Percentiles rank a stretch among this genome's conserved stretches.
These are phyloP conservation scores for Leucoraja erinaceus DNA, from an alignment of 2,113 vertebrate species.

Conservation along the genomic window DNA sequence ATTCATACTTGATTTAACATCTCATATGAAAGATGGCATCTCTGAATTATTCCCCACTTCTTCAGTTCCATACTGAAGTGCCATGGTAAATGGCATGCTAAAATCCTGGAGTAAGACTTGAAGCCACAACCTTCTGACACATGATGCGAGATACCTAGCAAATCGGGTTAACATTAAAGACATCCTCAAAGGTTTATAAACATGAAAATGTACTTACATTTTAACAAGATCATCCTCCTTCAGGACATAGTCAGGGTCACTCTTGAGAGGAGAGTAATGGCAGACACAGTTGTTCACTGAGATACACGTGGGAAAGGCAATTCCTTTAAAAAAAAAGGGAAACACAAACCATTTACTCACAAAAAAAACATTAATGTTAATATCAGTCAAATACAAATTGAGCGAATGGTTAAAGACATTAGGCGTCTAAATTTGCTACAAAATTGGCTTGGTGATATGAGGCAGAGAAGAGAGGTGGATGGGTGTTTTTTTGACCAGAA, in stretches of 20 bases:
- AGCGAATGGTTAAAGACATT: background rate
- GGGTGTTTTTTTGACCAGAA: too few species aligned
- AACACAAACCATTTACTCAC: background rate
- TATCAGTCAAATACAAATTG: background rate
- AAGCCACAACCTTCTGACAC: background rate
- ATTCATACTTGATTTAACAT: background rate
- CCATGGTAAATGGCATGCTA: background rate
- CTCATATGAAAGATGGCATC: background rate
- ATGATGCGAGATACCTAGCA: background rate
- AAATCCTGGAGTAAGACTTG: background rate
- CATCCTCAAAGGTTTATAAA: background rate
- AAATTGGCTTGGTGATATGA: too few species aligned
- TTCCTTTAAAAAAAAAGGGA: constrained; percentile 60
- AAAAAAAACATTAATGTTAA: background rate
- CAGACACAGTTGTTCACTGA: constrained; percentile 98
- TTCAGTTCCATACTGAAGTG: background rate
- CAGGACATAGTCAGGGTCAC: constrained; percentile 82
- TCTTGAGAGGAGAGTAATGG: constrained; percentile 95
- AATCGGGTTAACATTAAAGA: background rate
- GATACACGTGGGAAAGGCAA: constrained; percentile 92
- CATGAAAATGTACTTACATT: constrained; percentile 64
- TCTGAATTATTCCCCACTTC: background rate
- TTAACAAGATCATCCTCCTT: constrained; percentile 92
- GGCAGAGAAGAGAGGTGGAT: too few species aligned
- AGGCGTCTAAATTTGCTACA: background rate